Percentiles rank a stretch among this genome's conserved stretches.
Conservation (phyloP, 2,888 invertebrate species). For the Entomobrya proxima region DNA sequence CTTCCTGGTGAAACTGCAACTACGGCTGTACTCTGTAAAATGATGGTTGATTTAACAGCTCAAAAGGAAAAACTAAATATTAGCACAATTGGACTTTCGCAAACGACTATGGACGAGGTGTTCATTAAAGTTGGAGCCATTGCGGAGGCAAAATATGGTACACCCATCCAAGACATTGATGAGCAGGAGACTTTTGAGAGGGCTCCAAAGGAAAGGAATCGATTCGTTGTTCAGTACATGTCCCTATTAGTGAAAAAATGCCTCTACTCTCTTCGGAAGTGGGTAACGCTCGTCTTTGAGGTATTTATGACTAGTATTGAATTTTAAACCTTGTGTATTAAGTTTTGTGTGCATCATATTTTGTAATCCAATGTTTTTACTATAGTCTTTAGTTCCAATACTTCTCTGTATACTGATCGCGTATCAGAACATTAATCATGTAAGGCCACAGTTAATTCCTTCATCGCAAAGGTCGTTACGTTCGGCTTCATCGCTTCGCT, state of each 20-base stretch:
- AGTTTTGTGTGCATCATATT: too few relatives aligned
- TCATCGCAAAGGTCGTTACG: too few relatives aligned
- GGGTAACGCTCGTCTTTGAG: neutral
- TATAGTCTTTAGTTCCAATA: too few relatives aligned
- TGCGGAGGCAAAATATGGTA: too few relatives aligned
- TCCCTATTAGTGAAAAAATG: neutral
- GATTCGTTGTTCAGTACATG: neutral
- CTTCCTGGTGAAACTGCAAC: constrained; percentile 80
- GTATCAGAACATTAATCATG: too few relatives aligned
- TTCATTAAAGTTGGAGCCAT: neutral
- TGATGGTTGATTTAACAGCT: constrained; percentile 83
- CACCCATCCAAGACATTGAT: neutral
- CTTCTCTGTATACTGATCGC: too few relatives aligned
- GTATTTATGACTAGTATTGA: neutral
- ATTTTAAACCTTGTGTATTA: too few relatives aligned
- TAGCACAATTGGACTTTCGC: constrained; percentile 87
- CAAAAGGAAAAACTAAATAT: constrained; percentile 81
- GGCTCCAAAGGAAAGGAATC: neutral
- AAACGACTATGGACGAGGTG: constrained; percentile 90
- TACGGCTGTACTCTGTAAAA: constrained; percentile 80
- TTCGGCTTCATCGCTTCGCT: too few relatives aligned
- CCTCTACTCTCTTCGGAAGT: neutral
- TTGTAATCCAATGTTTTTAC: too few relatives aligned
- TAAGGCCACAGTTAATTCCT: too few relatives aligned
- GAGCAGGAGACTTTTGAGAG: neutral